Conservation (phyloP, 2,797 vertebrate genomes). For the Dromococcyx pavoninus region DNA sequence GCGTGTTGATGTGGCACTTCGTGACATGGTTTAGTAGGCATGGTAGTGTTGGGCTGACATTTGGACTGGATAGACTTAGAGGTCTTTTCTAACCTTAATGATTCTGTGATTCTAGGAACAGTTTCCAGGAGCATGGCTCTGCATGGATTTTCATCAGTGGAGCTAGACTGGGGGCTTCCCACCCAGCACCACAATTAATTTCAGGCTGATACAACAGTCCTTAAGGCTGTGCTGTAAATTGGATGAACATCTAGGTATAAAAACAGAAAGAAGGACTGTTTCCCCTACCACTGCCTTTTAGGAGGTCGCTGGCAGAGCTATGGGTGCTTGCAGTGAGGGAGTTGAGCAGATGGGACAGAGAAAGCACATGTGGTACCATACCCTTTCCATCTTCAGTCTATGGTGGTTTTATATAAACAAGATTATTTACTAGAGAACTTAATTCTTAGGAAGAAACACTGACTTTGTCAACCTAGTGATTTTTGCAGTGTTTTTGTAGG, state of each 20-base stretch:
- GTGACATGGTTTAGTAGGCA: no score
- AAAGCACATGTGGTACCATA: rapidly evolving
- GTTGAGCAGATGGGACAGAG: background rate
- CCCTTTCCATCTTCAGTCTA: background rate
- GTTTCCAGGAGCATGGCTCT: background rate
- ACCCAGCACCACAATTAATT: background rate
- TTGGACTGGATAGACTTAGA: no score
- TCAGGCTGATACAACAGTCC: background rate
- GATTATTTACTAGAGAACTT: background rate
- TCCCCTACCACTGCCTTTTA: background rate
- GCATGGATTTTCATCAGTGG: background rate
- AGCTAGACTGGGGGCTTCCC: background rate
- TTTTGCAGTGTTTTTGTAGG: background rate
- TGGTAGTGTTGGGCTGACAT: no score
- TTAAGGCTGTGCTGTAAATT: background rate
- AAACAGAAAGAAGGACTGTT: background rate
- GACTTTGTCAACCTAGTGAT: background rate
- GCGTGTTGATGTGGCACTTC: no score
- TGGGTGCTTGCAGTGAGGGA: background rate
- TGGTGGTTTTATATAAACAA: background rate
- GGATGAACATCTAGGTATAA: background rate
- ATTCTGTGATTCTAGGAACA: no score
- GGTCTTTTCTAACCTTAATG: no score
- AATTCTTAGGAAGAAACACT: background rate
- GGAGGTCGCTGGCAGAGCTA: background rate